Conservation (phyloP, 2,888 invertebrate species). For the Dolichomitus sp. region DNA sequence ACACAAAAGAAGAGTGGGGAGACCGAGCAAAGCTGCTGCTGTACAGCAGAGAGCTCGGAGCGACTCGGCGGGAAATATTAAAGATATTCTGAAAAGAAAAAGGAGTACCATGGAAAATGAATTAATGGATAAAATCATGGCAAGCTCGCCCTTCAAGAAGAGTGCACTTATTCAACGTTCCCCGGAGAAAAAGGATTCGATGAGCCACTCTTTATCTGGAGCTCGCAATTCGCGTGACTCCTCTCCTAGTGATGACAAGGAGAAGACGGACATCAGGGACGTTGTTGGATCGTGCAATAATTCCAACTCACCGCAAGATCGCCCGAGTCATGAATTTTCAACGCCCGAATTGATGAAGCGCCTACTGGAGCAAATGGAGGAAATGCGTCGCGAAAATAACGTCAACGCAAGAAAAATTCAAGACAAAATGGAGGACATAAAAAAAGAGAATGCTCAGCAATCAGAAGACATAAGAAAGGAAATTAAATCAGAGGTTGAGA, state of each 20-base stretch:
- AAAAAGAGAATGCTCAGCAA: not conserved
- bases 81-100: no score
- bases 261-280: not conserved
- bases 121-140: not conserved
- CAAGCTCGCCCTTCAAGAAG: not conserved
- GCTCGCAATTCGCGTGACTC: not conserved
- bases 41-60: not conserved
- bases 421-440: slow-evolving; percentile 1
- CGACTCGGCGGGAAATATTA: not conserved
- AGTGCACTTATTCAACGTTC: not conserved
- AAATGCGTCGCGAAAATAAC: slow-evolving; percentile 8
- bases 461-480: slow-evolving; percentile 1
- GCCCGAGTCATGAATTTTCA: not conserved
- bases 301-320: not conserved
- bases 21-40: not conserved
- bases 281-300: not conserved
- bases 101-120: no score
- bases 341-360: not conserved
- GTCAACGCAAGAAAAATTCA: not conserved
- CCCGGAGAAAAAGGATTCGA: not conserved
- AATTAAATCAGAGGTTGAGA: not conserved
- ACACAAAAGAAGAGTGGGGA: not conserved
- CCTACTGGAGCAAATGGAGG: slow-evolving; percentile 1
- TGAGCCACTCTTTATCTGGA: slow-evolving; percentile 10
- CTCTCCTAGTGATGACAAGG: not conserved